phyloP scores from a whole-genome alignment of 2,888 invertebrate genomes.

The Drosophila anomelani region DNA sequence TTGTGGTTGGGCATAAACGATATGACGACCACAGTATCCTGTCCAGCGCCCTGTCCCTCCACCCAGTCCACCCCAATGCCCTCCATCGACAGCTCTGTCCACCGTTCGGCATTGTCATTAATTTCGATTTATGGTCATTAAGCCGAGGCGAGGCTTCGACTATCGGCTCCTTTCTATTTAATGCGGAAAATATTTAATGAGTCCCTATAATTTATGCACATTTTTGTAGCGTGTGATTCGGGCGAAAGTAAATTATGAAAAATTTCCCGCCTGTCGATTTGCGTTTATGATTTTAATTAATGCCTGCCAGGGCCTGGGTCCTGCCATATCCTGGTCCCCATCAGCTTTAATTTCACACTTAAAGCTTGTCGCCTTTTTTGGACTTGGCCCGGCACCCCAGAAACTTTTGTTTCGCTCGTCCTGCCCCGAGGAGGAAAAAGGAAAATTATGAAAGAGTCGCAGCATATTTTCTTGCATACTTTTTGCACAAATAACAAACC shows the following conservation, averaged over 20 bases:
- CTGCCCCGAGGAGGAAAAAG: conserved; percentile 14
- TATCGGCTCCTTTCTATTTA: conserved; percentile 55
- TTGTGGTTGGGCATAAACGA: conserved; percentile 63
- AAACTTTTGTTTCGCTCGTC: conserved; percentile 58
- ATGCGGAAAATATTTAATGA: conserved; percentile 72
- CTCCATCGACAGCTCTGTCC: conserved; percentile 9
- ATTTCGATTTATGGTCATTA: conserved; percentile 81
- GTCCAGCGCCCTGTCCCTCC: neutral
- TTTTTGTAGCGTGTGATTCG: conserved; percentile 36
- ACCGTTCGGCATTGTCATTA: conserved; percentile 65
- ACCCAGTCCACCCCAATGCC: neutral
- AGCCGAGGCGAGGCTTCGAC: conserved; percentile 51
- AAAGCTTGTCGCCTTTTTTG: conserved; percentile 53
- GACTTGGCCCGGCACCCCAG: conserved; percentile 3
- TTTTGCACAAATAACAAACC: conserved; percentile 82
- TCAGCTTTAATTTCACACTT: conserved; percentile 60
- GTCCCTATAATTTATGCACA: conserved; percentile 70
- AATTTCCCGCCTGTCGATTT: conserved; percentile 52
- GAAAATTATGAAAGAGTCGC: conserved; percentile 79
- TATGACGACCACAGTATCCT: conserved; percentile 37
- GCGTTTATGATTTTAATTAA: conserved; percentile 66
- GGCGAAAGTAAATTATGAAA: conserved; percentile 37
- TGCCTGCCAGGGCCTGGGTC: conserved; percentile 32
- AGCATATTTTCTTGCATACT: conserved; percentile 77
- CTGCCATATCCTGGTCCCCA: conserved; percentile 7